These are phyloP conservation scores for Drosophila gaucha DNA, from an alignment of 2,888 invertebrate species.

Conservation along the genomic window DNA sequence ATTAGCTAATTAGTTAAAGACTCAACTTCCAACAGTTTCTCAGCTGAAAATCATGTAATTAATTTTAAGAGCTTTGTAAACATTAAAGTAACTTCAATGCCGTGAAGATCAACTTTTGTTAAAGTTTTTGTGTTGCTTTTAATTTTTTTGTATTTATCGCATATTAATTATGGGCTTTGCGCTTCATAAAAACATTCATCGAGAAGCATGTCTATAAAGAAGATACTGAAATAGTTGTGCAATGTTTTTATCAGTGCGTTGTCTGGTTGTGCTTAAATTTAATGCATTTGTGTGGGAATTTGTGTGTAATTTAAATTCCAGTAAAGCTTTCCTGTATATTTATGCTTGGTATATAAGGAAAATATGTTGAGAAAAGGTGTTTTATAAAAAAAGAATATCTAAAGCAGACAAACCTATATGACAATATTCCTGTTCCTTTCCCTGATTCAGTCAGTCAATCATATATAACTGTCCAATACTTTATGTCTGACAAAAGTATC, in stretches of 20 bases:
- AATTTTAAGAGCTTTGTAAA: conserved; percentile 39
- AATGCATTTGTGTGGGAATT: neutral
- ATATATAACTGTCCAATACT: no score
- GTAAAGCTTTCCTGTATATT: no score
- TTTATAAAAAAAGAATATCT: no score
- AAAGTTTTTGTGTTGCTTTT: neutral
- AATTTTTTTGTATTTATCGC: conserved; percentile 3
- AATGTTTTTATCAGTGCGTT: conserved; percentile 21
- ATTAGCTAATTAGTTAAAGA: conserved; percentile 62
- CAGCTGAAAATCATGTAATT: conserved; percentile 20
- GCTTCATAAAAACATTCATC: conserved; percentile 16
- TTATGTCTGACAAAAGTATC: no score
- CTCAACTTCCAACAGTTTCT: conserved; percentile 12
- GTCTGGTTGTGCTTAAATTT: conserved; percentile 7
- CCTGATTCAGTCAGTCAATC: no score
- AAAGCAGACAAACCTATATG: no score
- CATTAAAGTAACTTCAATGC: conserved; percentile 20
- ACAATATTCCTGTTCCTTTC: no score
- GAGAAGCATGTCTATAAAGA: neutral
- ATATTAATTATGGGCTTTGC: conserved; percentile 40
- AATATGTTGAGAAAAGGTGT: no score
- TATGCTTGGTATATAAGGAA: no score
- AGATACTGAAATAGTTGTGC: conserved; percentile 16
- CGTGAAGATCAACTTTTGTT: neutral
- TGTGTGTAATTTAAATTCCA: no score